phyloP scores from a whole-genome alignment of 2,113 vertebrate genomes.

The Eira barbara region DNA sequence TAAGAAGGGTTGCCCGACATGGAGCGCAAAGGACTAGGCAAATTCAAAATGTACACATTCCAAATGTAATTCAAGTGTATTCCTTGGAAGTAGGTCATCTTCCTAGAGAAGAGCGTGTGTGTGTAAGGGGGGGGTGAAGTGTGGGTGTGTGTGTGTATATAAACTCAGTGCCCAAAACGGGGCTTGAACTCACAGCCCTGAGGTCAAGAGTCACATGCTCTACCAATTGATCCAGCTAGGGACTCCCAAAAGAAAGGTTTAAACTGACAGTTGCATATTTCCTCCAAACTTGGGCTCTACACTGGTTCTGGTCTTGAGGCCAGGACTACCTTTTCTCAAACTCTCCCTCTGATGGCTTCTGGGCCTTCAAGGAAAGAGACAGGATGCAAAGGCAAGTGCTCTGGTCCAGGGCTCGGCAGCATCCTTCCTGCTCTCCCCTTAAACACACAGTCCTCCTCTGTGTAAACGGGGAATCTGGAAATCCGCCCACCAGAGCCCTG shows the following conservation, averaged over 20 bases:
- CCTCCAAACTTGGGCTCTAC: background rate
- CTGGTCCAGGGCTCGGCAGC: rapidly evolving
- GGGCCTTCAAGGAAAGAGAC: background rate
- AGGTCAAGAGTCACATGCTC: background rate
- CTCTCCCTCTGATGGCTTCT: background rate
- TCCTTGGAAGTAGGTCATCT: background rate
- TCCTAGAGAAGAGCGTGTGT: no score
- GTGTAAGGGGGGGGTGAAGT: no score
- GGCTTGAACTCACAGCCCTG: background rate
- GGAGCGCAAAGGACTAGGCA: background rate
- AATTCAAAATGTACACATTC: background rate
- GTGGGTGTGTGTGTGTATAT: no score
- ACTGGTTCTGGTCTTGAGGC: background rate
- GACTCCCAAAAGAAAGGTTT: background rate
- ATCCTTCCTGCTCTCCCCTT: rapidly evolving
- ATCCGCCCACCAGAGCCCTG: no score
- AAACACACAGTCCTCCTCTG: background rate
- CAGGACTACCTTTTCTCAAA: background rate
- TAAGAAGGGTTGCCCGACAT: background rate
- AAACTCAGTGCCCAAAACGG: background rate
- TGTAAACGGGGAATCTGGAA: background rate
- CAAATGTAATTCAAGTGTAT: background rate
- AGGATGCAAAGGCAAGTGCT: background rate
- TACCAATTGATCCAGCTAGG: background rate
- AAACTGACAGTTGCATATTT: background rate